A percentile compares a stretch with the other conserved stretches of the same genome.
These are phyloP conservation scores for Oophaga pumilio DNA, from an alignment of 2,113 vertebrate genomes.

Conservation along the genomic window DNA sequence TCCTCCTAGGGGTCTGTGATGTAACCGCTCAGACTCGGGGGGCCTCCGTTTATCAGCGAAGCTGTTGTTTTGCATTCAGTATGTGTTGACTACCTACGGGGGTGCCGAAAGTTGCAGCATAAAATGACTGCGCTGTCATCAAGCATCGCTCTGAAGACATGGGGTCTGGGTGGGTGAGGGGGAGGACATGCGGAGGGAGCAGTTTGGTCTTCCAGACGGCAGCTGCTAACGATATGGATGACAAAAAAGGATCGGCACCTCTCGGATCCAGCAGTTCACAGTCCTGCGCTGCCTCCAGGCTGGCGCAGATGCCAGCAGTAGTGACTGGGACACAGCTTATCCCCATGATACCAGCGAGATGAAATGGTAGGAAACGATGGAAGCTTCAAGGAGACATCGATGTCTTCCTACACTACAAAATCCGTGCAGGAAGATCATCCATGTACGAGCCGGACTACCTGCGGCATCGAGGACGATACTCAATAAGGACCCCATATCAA, in stretches of 20 bases:
- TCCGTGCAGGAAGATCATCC: not conserved
- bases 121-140: not conserved
- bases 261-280: slow-evolving; percentile 27
- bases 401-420: not conserved
- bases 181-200: not conserved
- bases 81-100: not conserved
- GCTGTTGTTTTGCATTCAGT: not conserved
- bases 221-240: slow-evolving; percentile 13
- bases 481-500: too few relatives aligned
- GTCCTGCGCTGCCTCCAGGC: not conserved
- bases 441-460: not conserved
- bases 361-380: not conserved
- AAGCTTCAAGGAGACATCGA: not conserved
- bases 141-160: not conserved
- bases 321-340: not conserved
- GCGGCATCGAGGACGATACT: too few relatives aligned
- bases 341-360: not conserved
- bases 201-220: not conserved
- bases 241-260: not conserved
- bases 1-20: not conserved
- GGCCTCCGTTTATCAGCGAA: not conserved
- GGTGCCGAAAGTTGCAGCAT: not conserved
- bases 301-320: not conserved
- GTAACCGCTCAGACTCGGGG: not conserved
- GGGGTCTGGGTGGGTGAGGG: not conserved